phyloP scores from a whole-genome alignment of 2,888 invertebrate genomes.

The Palloptera scutellata region DNA sequence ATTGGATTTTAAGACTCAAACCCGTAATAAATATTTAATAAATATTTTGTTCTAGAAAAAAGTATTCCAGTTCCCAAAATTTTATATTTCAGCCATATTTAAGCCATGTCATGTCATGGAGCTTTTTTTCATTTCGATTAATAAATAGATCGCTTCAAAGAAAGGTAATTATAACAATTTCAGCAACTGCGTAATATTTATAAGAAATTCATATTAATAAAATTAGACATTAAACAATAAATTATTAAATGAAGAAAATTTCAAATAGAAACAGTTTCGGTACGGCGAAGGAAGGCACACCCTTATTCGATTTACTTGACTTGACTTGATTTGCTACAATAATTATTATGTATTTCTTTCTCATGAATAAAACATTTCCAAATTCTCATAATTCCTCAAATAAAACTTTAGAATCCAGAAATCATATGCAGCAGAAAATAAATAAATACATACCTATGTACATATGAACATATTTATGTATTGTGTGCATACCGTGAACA shows the following conservation, averaged over 20 bases:
- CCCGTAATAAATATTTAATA: no score
- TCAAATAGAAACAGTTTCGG: neutral
- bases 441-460: no score
- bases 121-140: no score
- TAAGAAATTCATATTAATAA: neutral
- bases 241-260: neutral
- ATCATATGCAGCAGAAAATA: neutral
- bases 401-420: neutral
- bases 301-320: conserved; percentile 57
- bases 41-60: no score
- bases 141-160: no score
- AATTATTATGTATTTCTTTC: neutral
- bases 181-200: no score
- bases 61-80: no score
- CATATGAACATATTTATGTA: conserved; percentile 5
- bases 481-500: conserved; percentile 5
- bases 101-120: no score
- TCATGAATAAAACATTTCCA: conserved; percentile 29
- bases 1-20: no score
- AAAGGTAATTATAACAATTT: no score
- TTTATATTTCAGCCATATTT: no score
- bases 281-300: conserved; percentile 46
- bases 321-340: conserved; percentile 40
- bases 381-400: conserved; percentile 32
- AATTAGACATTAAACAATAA: neutral